Conservation (phyloP, 2,797 vertebrate genomes). For the Cetoscarus ocellatus region DNA sequence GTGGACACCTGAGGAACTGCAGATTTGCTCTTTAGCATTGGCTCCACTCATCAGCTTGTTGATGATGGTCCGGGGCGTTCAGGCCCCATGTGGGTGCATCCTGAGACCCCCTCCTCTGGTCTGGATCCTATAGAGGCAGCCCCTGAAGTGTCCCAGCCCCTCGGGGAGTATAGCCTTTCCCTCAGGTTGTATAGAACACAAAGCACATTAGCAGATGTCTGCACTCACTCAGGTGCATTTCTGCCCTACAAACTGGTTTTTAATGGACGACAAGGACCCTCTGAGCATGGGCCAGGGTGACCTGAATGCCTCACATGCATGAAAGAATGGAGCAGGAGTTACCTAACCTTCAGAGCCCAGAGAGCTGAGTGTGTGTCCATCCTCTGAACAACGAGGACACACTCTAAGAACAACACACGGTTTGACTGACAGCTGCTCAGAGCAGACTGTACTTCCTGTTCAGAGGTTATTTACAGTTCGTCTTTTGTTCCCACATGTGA, state of each 20-base stretch:
- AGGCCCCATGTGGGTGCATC: too few relatives aligned
- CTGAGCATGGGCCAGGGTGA: conserved; percentile 1
- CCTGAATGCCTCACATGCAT: conserved; percentile 33
- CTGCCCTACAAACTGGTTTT: neutral
- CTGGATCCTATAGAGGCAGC: too few relatives aligned
- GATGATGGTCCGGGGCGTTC: too few relatives aligned
- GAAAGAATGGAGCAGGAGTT: conserved; percentile 13
- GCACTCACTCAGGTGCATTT: neutral
- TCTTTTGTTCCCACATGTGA: conserved; percentile 8
- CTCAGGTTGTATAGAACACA: neutral
- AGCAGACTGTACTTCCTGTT: conserved; percentile 16
- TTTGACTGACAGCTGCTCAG: too few relatives aligned
- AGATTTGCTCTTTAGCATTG: too few relatives aligned
- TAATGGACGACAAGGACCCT: conserved; percentile 16
- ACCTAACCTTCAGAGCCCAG: neutral
- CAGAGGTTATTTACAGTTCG: conserved; percentile 24
- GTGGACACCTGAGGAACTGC: too few relatives aligned
- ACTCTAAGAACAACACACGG: neutral
- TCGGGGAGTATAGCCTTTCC: neutral
- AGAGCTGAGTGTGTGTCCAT: neutral
- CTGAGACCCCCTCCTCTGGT: too few relatives aligned
- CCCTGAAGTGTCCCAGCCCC: neutral
- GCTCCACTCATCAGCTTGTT: too few relatives aligned
- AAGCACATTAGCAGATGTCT: neutral
- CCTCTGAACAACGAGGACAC: conserved; percentile 12